Base-by-base conservation (phyloP, 2,888 invertebrate genomes). In the Lithodes maja region DNA sequence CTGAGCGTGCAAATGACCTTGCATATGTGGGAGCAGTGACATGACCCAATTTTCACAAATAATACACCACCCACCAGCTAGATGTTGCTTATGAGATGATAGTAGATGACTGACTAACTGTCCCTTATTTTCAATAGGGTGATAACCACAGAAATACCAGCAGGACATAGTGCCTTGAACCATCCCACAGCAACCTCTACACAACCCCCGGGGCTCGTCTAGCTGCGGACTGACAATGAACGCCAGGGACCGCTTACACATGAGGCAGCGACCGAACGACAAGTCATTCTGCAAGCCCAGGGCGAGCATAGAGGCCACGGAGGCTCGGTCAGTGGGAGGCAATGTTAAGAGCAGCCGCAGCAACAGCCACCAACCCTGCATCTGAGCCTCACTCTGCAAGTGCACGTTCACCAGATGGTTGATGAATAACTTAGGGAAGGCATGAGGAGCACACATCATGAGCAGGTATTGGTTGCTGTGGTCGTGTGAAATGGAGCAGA, bases 361-460 rank as follows among this genome's bases (percentile, higher is more conserved):
- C 15, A 90, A 74, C 3, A 91, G 83, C 85, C 90, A 90, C 91
- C 91, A 91, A 17, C 88, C 88, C 17, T 87, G 88, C 33, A 91
- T n/a, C 52, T 90, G 69, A 71, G 88, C 82, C n/a, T 85, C 83
- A 74, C 82, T 88, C 80, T 83, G 61, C 12, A 86, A 82, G 55
- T 91, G 91, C 68, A 91, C 89, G 55, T 90, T 88, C 7, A 86
- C 82, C 54, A 85, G 78, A 84, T 91, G 91, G 53, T 91, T 90
- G 2, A 90, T 85, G 7, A 91, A 61, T 50, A 90, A 74, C 61
- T 85, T 86, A 5, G 91, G 90, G 52, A 91, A 87, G 33, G 86
- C 86, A 79, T 90, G 90, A 12, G 91, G 91, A 49, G 90, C 86
- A 78, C 88, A 86, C 12, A 83, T 79, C 74, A 91, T 68, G 9